Base-by-base conservation (phyloP, 1,140 invertebrate genomes). In the Euwallacea similis region DNA sequence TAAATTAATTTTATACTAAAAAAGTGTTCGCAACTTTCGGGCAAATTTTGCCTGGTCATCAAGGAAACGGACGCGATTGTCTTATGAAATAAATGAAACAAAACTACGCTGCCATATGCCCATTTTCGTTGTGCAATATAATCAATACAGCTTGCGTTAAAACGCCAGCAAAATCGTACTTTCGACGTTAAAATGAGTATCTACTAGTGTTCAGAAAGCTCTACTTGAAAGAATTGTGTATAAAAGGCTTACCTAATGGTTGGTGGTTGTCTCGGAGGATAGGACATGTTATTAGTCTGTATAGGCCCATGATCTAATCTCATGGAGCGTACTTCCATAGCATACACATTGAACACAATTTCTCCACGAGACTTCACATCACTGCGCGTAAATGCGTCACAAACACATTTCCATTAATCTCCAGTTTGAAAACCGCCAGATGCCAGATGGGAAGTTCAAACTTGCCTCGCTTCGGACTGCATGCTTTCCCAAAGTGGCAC, bases 311-410 rank as follows among this genome's bases (percentile, higher is more conserved):
- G 78, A 73, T 79, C 78, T 76, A 79, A 78, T 74, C 78, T 77
- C 75, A 79, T 73, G 73, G 78, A 79, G 69, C 77, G 77, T 74
- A 79, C 76, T 79, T 79, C 78, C 78, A 79, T 79, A 77, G 73
- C 78, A 78, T 76, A 76, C 72, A 78, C 77, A 78, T 75, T 76
- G 74, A 78, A 72, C 76, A 76, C 74, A 73, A 75, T 68, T 75
- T 63, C 63, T 67, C 59, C 61, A 13, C 69, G 44, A 69, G 73
- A 75, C 66, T 58, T 76, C 63, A 69, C 69, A 71, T 71, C 75
- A 62, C 60, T 71, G 66, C 67, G 54, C 44, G 53, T 33, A 66
- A 62, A 56, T 43, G 21, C 43, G 8, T 46, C 69, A 71, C 44
- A 73, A 33, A 60, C 66, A 75, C 66, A 75, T 59, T 59, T 16